Base-by-base conservation (phyloP, 2,888 invertebrate genomes). In the Chalcosyrphus nemorum region DNA sequence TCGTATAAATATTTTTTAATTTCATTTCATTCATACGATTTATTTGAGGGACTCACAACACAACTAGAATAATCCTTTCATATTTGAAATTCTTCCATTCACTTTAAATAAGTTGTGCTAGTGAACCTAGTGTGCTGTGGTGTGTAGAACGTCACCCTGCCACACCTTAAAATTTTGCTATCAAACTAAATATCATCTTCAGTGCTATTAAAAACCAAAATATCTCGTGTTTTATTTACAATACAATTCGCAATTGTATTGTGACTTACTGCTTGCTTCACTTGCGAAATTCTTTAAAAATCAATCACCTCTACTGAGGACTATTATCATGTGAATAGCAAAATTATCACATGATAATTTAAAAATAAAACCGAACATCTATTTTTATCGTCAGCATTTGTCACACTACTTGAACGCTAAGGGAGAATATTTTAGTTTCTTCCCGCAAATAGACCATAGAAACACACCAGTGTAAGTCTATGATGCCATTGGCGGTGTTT, bases 231-330 rank as follows among this genome's bases (percentile, higher is more conserved):
- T 17, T 35, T 32, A 38, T 45, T 71, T 35, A 9, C 1, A 45
- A 15, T 24, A 29, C 7, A 56, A 24, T 56, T 47, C 54, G 21
- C 47, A 65, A 27, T 52, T 35, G 70, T 41, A 70, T 68, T 81
- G n/a, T n/a, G 15, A 35, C 47, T 45, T 52, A 17, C 32, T 13
- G 4, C 13, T 59, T 32, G 66, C 45, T 63, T 74, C 47, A 29
- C 47, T 78, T 71, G 74, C 82, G 74, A 84, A 84, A 84, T 84
- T 84, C 84, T 84, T 84, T 54, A 13, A 80, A 84, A 84, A 84
- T 84, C 84, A 84, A 84, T 84, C 84, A 84, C 84, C 84, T 84
- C 84, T 84, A 75, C 80, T 32, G 45, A 84, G 84, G 78, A 84
- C 84, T 80, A 75, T 84, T 80, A 80, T 84, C 84, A 84, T 84